These are phyloP conservation scores for Caretta caretta DNA, from an alignment of 2,113 vertebrate species.

Conservation along the genomic window DNA sequence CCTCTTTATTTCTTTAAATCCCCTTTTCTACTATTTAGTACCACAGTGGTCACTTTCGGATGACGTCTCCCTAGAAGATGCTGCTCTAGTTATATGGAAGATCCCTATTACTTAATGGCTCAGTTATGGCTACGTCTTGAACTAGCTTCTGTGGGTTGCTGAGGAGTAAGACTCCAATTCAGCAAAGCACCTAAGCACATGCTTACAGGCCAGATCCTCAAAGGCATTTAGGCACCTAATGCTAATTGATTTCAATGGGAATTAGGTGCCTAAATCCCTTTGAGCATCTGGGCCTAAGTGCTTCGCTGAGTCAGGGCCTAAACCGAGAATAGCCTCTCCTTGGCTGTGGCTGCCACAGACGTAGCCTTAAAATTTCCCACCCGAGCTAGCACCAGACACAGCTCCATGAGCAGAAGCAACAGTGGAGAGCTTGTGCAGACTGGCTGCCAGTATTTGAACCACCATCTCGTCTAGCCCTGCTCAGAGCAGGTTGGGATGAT, in stretches of 20 bases:
- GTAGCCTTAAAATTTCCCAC: not conserved
- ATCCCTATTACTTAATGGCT: not conserved
- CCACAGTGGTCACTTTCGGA: not conserved
- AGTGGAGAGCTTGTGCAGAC: rapidly evolving
- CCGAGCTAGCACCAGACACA: not conserved
- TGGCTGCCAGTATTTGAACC: not conserved
- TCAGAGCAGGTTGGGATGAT: not conserved
- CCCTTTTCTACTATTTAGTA: not conserved
- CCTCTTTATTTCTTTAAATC: not conserved
- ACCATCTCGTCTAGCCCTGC: not conserved
- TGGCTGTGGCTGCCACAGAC: not conserved
- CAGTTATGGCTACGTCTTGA: not conserved
- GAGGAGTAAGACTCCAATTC: not conserved
- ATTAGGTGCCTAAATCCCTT: not conserved
- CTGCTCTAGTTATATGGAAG: not conserved
- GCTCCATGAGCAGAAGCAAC: not conserved
- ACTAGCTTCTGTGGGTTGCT: not conserved
- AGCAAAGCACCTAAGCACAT: not conserved
- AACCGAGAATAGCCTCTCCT: not conserved
- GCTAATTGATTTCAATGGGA: not conserved
- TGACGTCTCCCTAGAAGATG: not conserved
- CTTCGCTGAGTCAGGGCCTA: not conserved
- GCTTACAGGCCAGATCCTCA: not conserved
- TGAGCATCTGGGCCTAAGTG: not conserved
- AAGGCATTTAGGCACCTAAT: not conserved